phyloP scores from a whole-genome alignment of 2,113 vertebrate genomes.

The Nanger granti region DNA sequence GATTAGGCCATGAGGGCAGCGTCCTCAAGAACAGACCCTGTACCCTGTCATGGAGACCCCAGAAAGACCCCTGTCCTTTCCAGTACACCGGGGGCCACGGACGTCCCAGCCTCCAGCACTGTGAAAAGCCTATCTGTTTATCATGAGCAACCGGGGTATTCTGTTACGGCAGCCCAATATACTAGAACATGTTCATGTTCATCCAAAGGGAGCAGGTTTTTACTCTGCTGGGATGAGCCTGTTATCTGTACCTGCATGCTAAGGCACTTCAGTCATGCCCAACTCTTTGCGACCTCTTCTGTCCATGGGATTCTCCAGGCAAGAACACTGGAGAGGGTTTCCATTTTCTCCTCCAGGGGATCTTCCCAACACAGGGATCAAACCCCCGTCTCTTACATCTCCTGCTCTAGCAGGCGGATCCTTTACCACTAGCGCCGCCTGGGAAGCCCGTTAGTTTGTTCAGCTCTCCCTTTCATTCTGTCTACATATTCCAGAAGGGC shows the following conservation, averaged over 20 bases:
- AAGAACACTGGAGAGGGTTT: background rate
- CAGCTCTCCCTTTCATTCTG: background rate
- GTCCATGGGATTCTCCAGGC: background rate
- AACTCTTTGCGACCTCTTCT: background rate
- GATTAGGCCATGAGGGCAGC: background rate
- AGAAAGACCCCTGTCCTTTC: rapidly evolving
- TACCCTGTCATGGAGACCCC: background rate
- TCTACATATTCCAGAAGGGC: background rate
- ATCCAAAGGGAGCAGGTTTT: background rate
- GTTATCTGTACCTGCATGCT: background rate
- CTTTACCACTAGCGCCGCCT: rapidly evolving
- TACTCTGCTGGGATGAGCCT: background rate
- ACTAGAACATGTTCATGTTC: background rate
- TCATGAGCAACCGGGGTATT: background rate
- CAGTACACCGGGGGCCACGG: background rate
- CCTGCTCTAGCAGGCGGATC: background rate
- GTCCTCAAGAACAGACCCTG: background rate
- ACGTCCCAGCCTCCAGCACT: background rate
- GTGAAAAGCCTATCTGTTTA: background rate
- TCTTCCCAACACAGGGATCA: background rate
- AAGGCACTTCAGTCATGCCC: background rate
- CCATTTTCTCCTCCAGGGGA: background rate
- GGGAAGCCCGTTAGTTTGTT: background rate
- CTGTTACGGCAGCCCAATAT: background rate
- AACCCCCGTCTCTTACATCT: background rate